Evolutionary conservation across 1,140 invertebrate species (phyloP), one percentile per base, ranked within the genome.

Genomic region (Diabrotica virgifera): DNA sequence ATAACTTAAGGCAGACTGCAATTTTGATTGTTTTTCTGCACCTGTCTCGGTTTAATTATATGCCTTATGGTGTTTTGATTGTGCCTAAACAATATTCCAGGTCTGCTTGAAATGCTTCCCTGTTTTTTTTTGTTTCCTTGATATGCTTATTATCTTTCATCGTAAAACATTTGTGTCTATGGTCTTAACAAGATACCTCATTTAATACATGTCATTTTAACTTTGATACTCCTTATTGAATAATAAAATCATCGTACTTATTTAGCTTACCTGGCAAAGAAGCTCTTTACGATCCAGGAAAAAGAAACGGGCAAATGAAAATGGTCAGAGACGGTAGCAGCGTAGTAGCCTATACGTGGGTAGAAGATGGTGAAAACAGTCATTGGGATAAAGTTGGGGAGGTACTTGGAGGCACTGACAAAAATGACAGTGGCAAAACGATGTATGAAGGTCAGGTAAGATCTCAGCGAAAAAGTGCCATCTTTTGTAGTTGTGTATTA

Each of bases 351-450:
- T 94, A 94, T 73, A 86, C 82, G 13, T 96, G 95, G 95, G 89
- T 87, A 38, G 81, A 84, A 5, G 84, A 82, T 5, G 83, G 88
- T 52, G 74, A 82, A 14, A 83, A 87, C 51, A 72, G 75, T 62
- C 74, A 74, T 59, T 98, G 96, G 96, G 86, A 86, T 59, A 89
- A 93, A 79, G 82, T 97, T 54, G 96, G 96, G 4, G 93, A 97
- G 76, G 93, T 97, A 1, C 86, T 94, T 68, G 94, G 95, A 5
- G 88, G 89, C 5, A 84, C 87, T 24, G 88, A 88, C 13, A 83
- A 89, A 56, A 84, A 80, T 37, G 82, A 82, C 12, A 84, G 84
- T 0, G 86, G 90, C 6, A 96, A 94, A 79, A 88, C 87, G 14
- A 78, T 93, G 63, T 87, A 88, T 76, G 89, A 96, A 75, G 95